phyloP scores from a whole-genome alignment of 2,113 vertebrate species.

The Plestiodon gilberti region DNA sequence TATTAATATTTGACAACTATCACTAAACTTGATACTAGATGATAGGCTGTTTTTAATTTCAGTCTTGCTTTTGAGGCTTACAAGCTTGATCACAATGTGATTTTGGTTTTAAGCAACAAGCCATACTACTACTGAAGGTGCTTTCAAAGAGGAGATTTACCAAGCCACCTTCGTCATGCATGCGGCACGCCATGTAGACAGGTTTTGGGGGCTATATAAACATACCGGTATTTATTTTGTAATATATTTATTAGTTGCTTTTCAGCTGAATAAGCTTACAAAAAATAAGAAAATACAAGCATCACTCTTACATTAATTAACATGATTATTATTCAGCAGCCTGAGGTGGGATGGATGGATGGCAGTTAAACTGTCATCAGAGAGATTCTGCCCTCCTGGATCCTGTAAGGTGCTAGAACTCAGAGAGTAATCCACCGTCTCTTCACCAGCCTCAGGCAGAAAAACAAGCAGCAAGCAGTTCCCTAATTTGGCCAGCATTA shows the following conservation, averaged over 20 bases:
- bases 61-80: neutral
- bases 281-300: too few species aligned
- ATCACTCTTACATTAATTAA: too few species aligned
- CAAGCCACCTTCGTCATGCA: neutral
- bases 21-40: too few species aligned
- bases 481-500: neutral
- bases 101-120: neutral
- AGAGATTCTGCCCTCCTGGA: neutral
- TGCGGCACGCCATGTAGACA: neutral
- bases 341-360: too few species aligned
- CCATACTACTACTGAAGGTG: neutral
- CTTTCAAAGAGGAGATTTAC: neutral
- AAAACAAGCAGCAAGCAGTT: neutral
- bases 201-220: neutral
- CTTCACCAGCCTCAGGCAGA: too few species aligned
- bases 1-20: neutral
- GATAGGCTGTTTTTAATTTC: neutral
- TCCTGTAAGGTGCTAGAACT: neutral
- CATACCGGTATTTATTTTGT: too few species aligned
- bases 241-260: too few species aligned
- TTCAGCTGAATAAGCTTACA: too few species aligned
- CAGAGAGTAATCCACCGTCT: too few species aligned
- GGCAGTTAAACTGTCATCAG: too few species aligned
- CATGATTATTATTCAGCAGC: too few species aligned
- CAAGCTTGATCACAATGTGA: neutral